phyloP scores from a whole-genome alignment of 2,888 invertebrate genomes.

The Emesis furor region DNA sequence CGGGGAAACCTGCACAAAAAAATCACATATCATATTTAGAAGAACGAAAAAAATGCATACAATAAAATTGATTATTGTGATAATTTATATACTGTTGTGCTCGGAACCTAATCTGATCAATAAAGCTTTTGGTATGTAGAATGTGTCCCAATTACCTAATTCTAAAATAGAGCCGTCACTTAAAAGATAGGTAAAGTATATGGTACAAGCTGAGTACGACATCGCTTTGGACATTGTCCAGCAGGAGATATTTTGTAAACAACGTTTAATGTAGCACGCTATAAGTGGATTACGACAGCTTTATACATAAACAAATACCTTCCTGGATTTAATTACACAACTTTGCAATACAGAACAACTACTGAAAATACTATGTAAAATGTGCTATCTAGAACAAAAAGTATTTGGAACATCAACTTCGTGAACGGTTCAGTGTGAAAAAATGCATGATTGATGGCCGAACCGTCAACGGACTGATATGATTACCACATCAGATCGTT shows the following conservation, averaged over 20 bases:
- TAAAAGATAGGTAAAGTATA: constrained; percentile 84
- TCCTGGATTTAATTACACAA: constrained; percentile 80
- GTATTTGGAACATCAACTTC: constrained; percentile 79
- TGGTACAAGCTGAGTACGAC: constrained; percentile 83
- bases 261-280: constrained; percentile 86
- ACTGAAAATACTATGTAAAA: constrained; percentile 50
- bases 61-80: constrained; percentile 74
- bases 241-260: constrained; percentile 87
- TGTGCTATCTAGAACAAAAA: constrained; percentile 55
- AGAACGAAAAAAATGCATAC: constrained; percentile 80
- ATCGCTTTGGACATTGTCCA: constrained; percentile 89
- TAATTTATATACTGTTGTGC: constrained; percentile 65
- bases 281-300: constrained; percentile 83
- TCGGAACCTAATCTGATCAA: constrained; percentile 77
- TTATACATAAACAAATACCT: constrained; percentile 75
- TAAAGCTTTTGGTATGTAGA: constrained; percentile 81
- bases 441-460: constrained; percentile 87
- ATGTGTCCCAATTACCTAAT: constrained; percentile 84
- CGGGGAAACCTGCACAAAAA: constrained; percentile 97
- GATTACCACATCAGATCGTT: constrained; percentile 89
- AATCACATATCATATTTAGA: constrained; percentile 79
- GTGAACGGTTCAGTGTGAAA: constrained; percentile 80
- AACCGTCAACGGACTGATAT: constrained; percentile 86
- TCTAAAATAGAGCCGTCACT: constrained; percentile 87
- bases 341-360: constrained; percentile 78